Base-by-base conservation (phyloP, 2,113 vertebrate species). In the Zosterops japonicus region DNA sequence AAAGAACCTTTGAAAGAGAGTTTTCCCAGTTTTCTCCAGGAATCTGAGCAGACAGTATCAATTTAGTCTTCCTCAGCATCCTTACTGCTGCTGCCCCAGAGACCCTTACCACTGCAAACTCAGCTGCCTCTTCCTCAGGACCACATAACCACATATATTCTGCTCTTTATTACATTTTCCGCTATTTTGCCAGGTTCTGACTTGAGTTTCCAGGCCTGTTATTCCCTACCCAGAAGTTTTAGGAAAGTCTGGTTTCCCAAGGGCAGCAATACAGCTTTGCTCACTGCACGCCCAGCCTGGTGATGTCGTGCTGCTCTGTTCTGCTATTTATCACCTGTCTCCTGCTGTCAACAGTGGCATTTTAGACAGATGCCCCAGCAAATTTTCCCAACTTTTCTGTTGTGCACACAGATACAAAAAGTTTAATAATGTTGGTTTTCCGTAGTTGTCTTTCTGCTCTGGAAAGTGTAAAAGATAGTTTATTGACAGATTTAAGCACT, bases 261-360 rank as follows among this genome's bases (percentile, higher is more conserved):
- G 0, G 41, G 76, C 50, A 80, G 72, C 20, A 47, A 41, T 46
- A 65, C 52, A 3, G 15, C 41, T 28, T 5, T 1, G 22, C 56
- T 68, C 35, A 46, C 1, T 0, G 16, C 57, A 64, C 1, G 1
- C 22, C 22, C 5, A 5, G 39, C 55, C 50, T 42, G 68, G 31
- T 0, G 3, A 33, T 0, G 4, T 13, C 0, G 0, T 0, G 1
- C 25, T 75, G 50, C 52, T 85, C 42, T 0, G 0, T 59, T 63
- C 4, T 0, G 25, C 64, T 39, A 3, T 61, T 91, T 57, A 61
- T 42, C 0, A 0, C 39, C 47, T 63, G 21, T 21, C 47, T 87
- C 44, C 35, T 33, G 60, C 78, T 84, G 18, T 29, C 65, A 47
- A 44, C 2, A 2, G 35, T 3, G 22, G 33, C 39, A 80, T 75